Evolutionary conservation across 1,140 invertebrate species (phyloP).

Genomic region (Atta texana): DNA sequence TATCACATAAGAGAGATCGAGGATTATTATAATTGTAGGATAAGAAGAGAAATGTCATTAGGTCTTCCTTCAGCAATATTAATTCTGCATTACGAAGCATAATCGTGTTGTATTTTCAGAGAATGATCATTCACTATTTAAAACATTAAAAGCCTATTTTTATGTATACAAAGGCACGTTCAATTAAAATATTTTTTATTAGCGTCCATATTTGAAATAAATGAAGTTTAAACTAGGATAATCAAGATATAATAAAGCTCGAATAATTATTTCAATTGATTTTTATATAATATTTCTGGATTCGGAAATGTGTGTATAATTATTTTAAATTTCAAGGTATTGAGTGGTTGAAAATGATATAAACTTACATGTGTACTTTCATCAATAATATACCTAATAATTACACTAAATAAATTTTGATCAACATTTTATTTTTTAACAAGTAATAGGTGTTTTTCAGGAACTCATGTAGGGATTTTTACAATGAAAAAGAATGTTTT

Average conservation of each 20-base stretch:
- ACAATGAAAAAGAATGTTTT: too few species aligned
- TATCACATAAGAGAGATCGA: not conserved
- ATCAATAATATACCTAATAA: not conserved
- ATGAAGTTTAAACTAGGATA: not conserved
- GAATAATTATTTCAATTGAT: not conserved
- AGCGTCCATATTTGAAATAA: too few species aligned
- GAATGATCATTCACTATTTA: not conserved
- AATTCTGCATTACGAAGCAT: slow-evolving; percentile 28
- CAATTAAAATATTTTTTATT: slow-evolving; percentile 1
- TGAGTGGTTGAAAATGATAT: not conserved
- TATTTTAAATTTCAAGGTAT: not conserved
- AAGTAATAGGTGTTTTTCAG: too few species aligned
- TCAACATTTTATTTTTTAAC: too few species aligned
- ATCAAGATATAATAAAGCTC: not conserved
- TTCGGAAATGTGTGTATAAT: not conserved
- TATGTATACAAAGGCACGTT: not conserved
- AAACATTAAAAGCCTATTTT: not conserved
- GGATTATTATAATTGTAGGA: not conserved
- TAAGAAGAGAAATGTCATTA: not conserved
- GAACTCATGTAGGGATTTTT: too few species aligned
- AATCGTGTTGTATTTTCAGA: not conserved
- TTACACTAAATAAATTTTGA: not conserved
- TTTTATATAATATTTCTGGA: not conserved
- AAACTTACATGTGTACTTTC: not conserved
- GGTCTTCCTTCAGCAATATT: not conserved